Evolutionary conservation across 2,797 vertebrate genomes (phyloP), one percentile per base, ranked within the genome.

Genomic region (Knipowitschia caucasica): DNA sequence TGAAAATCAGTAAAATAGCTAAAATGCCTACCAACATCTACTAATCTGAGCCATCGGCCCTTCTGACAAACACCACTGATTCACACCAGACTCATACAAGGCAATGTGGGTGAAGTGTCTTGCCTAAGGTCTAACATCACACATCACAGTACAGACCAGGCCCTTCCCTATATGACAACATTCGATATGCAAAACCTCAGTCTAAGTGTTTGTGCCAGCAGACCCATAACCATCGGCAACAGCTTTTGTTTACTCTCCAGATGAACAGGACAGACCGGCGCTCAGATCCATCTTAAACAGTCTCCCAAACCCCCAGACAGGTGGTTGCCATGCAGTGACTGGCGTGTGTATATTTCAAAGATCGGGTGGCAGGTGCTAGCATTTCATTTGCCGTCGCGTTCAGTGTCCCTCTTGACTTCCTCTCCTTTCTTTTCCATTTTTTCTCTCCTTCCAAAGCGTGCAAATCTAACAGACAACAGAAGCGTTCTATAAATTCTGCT

Each of bases 201-300:
- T 66, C 46, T 47, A 14, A 44, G 9, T 51, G 26, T 69, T 43
- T 49, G 14, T 45, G 20, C 59, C 56, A 78, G 71, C 64, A 77
- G 67, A 80, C 58, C 58, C 64, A 67, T 60, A 63, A 75, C 73
- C 68, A 23, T 68, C 59, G 14, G 77, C 80, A 82, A 82, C 79
- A 78, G 78, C 72, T 75, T 71, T 73, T 87, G 77, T 86, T 86
- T 78, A 69, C 44, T 31, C 61, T 68, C 56, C 65, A 77, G 77
- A 80, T 67, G 60, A 85, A 77, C 71, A 71, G 64, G 73, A 74
- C 73, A 78, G 79, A 81, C 79, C 68, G 57, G 63, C 69, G 69
- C 73, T 76, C 62, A 54, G 72, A 67, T 78, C 67, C 25, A 60
- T 68, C 75, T 77, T n/a, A 79, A 85, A 83, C 70, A 77, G 77